Evolutionary conservation across 2,797 vertebrate species (phyloP).

Genomic region (Distichodus sexfasciatus): DNA sequence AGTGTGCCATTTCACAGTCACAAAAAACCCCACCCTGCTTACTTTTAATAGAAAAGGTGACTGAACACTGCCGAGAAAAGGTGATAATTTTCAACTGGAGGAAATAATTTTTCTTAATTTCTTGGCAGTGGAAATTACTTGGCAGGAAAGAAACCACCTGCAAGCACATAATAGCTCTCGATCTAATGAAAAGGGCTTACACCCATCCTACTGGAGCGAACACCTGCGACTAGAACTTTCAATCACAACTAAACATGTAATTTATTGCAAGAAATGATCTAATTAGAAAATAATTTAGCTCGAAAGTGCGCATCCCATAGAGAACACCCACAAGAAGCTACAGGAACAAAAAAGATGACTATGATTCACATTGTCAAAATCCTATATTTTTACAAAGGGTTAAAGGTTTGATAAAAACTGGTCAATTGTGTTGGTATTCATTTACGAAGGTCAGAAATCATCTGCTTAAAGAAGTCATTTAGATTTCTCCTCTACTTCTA

Average conservation of each 20-base stretch:
- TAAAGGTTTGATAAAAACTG: too few species aligned
- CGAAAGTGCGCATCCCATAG: too few species aligned
- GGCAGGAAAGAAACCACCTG: background rate
- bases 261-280: background rate
- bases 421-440: too few species aligned
- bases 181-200: background rate
- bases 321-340: background rate
- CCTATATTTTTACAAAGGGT: background rate
- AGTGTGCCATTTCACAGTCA: background rate
- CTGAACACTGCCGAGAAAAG: background rate
- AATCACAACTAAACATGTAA: background rate
- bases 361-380: background rate
- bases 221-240: background rate
- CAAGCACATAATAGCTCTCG: background rate
- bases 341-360: background rate
- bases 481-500: too few species aligned
- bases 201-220: background rate
- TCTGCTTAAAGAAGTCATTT: too few species aligned
- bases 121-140: background rate
- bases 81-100: background rate
- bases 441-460: too few species aligned
- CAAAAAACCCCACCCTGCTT: background rate
- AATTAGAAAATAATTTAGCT: background rate
- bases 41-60: background rate
- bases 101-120: background rate